Conservation (phyloP, 2,797 vertebrate species). For the Pipistrellus nathusii region DNA sequence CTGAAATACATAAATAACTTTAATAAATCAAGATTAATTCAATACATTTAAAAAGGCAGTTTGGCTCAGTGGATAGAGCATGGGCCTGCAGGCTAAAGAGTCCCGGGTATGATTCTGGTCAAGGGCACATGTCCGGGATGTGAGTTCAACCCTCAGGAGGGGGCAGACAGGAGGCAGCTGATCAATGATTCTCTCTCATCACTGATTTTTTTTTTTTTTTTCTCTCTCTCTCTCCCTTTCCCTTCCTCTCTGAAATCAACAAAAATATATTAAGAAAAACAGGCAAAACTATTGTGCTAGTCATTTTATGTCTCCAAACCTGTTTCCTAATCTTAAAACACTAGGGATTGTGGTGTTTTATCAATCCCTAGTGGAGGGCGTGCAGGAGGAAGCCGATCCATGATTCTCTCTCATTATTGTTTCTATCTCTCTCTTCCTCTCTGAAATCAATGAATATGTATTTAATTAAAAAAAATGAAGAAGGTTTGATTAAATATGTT, state of each 20-base stretch:
- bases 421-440: no score
- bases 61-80: no score
- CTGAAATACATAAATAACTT: conserved; percentile 13
- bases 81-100: no score
- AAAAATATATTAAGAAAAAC: no score
- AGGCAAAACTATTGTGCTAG: no score
- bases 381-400: no score
- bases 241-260: neutral
- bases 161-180: neutral
- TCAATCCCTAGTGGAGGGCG: no score
- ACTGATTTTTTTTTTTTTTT: neutral
- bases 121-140: neutral
- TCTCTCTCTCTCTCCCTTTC: neutral
- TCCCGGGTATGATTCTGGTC: neutral
- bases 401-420: no score
- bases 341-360: no score
- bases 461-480: neutral
- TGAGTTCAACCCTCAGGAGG: no score
- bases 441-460: neutral
- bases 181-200: neutral
- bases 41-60: neutral
- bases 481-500: neutral
- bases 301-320: no score
- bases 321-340: no score
- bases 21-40: neutral